These are phyloP conservation scores for Caranx ignobilis DNA, from an alignment of 2,113 vertebrate genomes.

Conservation along the genomic window DNA sequence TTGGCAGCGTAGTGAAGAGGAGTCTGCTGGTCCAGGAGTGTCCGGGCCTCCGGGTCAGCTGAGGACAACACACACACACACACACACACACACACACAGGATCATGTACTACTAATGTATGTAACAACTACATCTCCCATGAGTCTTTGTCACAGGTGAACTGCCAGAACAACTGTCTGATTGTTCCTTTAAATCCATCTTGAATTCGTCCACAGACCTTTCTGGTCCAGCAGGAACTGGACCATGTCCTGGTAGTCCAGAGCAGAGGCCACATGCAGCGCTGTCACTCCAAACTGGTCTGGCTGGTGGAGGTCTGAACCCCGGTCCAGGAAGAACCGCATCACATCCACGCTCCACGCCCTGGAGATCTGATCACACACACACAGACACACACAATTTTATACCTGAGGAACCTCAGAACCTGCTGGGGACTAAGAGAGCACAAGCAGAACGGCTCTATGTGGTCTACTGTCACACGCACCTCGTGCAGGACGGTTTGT, in stretches of 20 bases:
- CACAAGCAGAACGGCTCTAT: no score
- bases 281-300: constrained; percentile 76
- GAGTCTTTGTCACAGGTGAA: no score
- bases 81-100: background rate
- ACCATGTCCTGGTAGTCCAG: constrained; percentile 82
- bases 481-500: constrained; percentile 81
- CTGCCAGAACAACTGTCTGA: no score
- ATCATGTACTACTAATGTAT: no score
- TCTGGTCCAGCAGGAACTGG: constrained; percentile 71
- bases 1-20: constrained; percentile 82
- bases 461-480: constrained; percentile 39
- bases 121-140: no score
- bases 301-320: constrained; percentile 68
- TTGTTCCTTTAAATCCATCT: no score
- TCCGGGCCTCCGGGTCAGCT: constrained; percentile 71
- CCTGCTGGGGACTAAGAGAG: no score
- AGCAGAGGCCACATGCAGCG: constrained; percentile 79
- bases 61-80: background rate
- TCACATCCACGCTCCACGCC: constrained; percentile 79
- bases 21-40: constrained; percentile 70
- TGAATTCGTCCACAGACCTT: constrained; percentile 49
- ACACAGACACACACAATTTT: background rate
- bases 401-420: no score
- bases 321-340: constrained; percentile 80
- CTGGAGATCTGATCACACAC: constrained; percentile 74